Conservation (phyloP, 2,888 invertebrate genomes). For the Drosophila vallismaia region DNA sequence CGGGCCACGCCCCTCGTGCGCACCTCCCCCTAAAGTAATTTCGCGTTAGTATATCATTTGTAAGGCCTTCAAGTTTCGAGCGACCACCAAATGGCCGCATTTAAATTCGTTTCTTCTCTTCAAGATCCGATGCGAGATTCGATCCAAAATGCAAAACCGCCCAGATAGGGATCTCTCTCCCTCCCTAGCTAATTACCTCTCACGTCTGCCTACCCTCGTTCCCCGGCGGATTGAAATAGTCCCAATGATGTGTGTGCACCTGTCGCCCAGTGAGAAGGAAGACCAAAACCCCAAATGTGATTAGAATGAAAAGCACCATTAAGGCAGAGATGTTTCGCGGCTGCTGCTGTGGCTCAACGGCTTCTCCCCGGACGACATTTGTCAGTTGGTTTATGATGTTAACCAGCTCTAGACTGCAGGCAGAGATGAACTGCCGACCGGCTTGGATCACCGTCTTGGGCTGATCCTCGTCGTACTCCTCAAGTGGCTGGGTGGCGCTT, state of each 20-base stretch:
- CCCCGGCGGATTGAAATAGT: conserved; percentile 93
- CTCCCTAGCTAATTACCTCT: conserved; percentile 39
- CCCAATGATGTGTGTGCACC: conserved; percentile 94
- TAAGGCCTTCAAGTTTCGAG: conserved; percentile 75
- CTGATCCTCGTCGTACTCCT: conserved; percentile 83
- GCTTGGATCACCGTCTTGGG: conserved; percentile 88
- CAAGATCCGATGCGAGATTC: conserved; percentile 38
- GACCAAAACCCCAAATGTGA: conserved; percentile 91
- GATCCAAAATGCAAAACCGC: conserved; percentile 80
- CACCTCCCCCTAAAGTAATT: conserved; percentile 64
- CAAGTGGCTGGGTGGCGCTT: conserved; percentile 83
- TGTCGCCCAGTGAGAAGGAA: conserved; percentile 89
- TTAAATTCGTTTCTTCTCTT: conserved; percentile 70
- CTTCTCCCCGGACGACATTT: conserved; percentile 85
- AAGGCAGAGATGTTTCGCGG: conserved; percentile 90
- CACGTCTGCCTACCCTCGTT: conserved; percentile 84
- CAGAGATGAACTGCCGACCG: conserved; percentile 88
- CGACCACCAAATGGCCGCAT: conserved; percentile 64
- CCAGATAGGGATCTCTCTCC: conserved; percentile 36
- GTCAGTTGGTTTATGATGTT: conserved; percentile 89
- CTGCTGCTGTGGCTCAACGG: conserved; percentile 65
- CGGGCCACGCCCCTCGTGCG: conserved; percentile 52
- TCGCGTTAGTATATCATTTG: conserved; percentile 62
- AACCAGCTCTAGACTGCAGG: conserved; percentile 88
- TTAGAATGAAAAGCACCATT: conserved; percentile 90